These are phyloP conservation scores for Pyrgus malvae DNA, from an alignment of 2,888 invertebrate species.

Conservation along the genomic window DNA sequence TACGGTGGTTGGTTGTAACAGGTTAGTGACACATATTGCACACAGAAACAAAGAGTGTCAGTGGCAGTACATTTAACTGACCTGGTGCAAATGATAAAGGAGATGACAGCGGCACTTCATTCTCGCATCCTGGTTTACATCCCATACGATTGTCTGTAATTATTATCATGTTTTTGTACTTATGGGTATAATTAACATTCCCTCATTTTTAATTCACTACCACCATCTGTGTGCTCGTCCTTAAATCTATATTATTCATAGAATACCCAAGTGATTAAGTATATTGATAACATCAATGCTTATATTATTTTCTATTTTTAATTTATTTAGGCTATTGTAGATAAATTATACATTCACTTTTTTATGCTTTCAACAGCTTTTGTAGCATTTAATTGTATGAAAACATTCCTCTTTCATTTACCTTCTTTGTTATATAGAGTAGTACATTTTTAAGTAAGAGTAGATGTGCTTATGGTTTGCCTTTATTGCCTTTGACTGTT, in stretches of 20 bases:
- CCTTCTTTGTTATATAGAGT: too few species aligned
- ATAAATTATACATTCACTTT: too few species aligned
- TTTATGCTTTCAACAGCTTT: too few species aligned
- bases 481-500: too few species aligned
- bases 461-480: too few species aligned
- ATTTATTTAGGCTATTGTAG: too few species aligned
- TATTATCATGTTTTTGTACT: slow-evolving; percentile 64
- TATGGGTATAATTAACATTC: slow-evolving; percentile 17
- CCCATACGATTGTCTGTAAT: slow-evolving; percentile 81
- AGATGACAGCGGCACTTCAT: slow-evolving; percentile 78
- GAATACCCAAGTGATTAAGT: not conserved
- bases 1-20: slow-evolving; percentile 40
- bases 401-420: too few species aligned
- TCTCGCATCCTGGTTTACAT: slow-evolving; percentile 77
- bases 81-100: slow-evolving; percentile 80
- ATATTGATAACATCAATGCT: not conserved
- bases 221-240: not conserved
- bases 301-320: too few species aligned
- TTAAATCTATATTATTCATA: not conserved
- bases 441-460: too few species aligned
- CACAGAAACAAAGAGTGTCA: slow-evolving; percentile 73
- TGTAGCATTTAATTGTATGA: too few species aligned
- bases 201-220: slow-evolving; percentile 9
- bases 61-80: slow-evolving; percentile 77
- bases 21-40: slow-evolving; percentile 79